These are phyloP conservation scores for Lepidocyrtoides sp. DNA, from an alignment of 2,888 invertebrate species.

Conservation along the genomic window DNA sequence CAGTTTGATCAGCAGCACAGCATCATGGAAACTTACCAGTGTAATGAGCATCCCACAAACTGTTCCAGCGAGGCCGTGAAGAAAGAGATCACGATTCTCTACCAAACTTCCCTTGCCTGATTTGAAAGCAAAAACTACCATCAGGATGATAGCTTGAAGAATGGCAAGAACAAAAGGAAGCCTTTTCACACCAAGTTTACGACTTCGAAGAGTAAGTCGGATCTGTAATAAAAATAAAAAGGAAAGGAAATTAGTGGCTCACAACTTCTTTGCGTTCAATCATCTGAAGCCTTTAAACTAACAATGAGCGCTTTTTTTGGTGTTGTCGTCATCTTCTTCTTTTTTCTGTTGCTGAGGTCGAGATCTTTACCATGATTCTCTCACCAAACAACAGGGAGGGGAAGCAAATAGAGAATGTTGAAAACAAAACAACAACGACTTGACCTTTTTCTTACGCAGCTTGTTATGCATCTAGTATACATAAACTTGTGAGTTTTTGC, in stretches of 20 bases:
- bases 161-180: conserved; percentile 77
- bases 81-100: conserved; percentile 72
- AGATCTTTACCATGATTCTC: not conserved
- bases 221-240: conserved; percentile 65
- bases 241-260: conserved; percentile 47
- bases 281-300: conserved; percentile 66
- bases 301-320: not conserved
- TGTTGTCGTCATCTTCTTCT: conserved; percentile 16
- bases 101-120: conserved; percentile 59
- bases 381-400: not conserved
- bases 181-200: conserved; percentile 77
- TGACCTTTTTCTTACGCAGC: no score
- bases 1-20: not conserved
- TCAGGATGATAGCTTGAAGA: conserved; percentile 64
- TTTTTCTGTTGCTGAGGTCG: not conserved
- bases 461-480: no score
- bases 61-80: conserved; percentile 76
- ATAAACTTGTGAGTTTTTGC: no score
- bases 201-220: conserved; percentile 77
- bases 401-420: not conserved
- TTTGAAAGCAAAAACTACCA: conserved; percentile 30
- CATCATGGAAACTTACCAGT: conserved; percentile 63
- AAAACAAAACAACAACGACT: no score
- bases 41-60: conserved; percentile 78
- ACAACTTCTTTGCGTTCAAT: conserved; percentile 46